Conservation (phyloP, 2,113 vertebrate genomes). For the Struthio camelus region DNA sequence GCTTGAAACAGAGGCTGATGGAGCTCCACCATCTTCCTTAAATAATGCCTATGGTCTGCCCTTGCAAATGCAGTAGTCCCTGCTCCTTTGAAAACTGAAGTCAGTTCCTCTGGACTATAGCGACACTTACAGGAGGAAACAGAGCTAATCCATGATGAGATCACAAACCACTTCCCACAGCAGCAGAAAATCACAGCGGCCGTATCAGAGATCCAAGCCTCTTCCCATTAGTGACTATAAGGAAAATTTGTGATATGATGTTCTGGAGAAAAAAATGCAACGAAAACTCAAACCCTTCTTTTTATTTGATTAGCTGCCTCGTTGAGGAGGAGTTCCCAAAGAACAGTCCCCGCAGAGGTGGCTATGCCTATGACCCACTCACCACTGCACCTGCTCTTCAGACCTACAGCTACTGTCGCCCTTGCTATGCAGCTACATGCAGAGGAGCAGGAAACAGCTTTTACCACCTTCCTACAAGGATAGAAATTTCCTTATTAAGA, state of each 20-base stretch:
- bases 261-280: background rate
- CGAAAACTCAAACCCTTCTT: background rate
- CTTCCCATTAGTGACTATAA: background rate
- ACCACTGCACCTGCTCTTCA: background rate
- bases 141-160: background rate
- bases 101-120: conserved; percentile 25
- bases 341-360: background rate
- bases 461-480: background rate
- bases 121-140: conserved; percentile 34
- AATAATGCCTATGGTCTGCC: background rate
- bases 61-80: background rate
- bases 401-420: background rate
- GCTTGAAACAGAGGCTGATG: background rate
- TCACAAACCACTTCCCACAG: background rate
- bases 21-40: background rate
- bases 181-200: background rate
- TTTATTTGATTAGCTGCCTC: background rate
- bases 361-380: background rate
- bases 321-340: background rate
- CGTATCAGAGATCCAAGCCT: background rate
- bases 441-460: background rate
- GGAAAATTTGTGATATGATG: background rate
- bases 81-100: conserved; percentile 7
- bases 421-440: background rate
- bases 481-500: background rate